These are phyloP conservation scores for Cyprinodon variegatus DNA, from an alignment of 2,113 vertebrate species.

Conservation along the genomic window DNA sequence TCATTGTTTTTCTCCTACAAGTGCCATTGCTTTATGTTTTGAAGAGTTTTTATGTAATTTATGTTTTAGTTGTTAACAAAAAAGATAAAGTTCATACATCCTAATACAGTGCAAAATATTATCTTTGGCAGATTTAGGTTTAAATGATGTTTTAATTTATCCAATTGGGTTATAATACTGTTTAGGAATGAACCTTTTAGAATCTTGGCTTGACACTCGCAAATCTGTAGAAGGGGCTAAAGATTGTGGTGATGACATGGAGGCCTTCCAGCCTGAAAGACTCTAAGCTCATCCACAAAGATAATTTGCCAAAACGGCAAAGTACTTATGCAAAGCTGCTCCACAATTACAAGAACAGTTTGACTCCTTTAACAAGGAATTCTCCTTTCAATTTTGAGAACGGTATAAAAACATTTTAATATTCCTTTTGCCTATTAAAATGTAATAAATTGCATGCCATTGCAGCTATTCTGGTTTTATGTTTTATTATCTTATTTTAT, in stretches of 20 bases:
- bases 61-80: neutral
- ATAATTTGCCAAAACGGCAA: neutral
- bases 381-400: neutral
- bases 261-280: neutral
- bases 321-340: too few relatives aligned
- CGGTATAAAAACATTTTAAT: neutral
- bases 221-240: neutral
- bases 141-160: neutral
- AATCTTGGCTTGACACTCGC: neutral
- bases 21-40: constrained; percentile 42
- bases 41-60: neutral
- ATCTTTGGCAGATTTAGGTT: neutral
- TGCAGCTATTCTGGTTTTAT: neutral
- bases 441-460: too few relatives aligned
- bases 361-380: neutral
- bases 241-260: neutral
- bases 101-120: constrained; percentile 22
- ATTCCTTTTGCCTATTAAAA: too few relatives aligned
- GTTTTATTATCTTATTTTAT: neutral
- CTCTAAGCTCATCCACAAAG: neutral
- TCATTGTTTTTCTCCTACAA: constrained; percentile 17
- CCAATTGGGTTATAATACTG: neutral
- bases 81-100: constrained; percentile 46
- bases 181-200: neutral
- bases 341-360: too few relatives aligned